These are phyloP conservation scores for Ips typographus DNA, from an alignment of 1,140 invertebrate species.

Conservation along the genomic window DNA sequence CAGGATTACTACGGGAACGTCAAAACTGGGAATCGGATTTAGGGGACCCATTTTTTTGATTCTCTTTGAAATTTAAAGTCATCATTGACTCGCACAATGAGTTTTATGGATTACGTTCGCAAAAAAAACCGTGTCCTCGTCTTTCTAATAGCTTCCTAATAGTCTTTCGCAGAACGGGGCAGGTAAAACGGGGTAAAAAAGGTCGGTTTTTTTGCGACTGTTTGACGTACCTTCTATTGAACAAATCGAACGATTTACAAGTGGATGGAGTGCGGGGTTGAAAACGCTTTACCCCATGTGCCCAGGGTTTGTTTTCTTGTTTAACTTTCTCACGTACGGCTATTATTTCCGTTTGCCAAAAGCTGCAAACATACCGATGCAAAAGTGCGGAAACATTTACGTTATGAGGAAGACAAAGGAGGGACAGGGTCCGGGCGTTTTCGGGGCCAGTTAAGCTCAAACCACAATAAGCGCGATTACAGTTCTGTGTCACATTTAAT, in stretches of 20 bases:
- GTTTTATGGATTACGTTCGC: conserved; percentile 30
- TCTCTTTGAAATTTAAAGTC: conserved; percentile 24
- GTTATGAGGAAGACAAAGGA: conserved; percentile 10
- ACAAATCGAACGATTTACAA: conserved; percentile 34
- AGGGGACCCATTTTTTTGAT: conserved; percentile 24
- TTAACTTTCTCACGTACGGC: conserved; percentile 35
- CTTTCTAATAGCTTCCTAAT: conserved; percentile 33
- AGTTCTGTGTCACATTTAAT: conserved; percentile 55
- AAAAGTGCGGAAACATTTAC: too few relatives aligned
- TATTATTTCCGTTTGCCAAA: conserved; percentile 19
- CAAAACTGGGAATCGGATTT: conserved; percentile 9
- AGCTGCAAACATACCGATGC: conserved; percentile 1
- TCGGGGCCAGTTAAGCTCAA: conserved; percentile 32
- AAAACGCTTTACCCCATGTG: conserved; percentile 15
- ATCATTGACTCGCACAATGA: conserved; percentile 30
- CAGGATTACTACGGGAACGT: conserved; percentile 25
- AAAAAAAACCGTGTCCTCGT: conserved; percentile 33
- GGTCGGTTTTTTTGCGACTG: conserved; percentile 29
- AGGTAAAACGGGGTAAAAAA: conserved; percentile 30
- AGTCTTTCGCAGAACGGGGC: conserved; percentile 27
- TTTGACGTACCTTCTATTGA: conserved; percentile 34
- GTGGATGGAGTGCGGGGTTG: conserved; percentile 31
- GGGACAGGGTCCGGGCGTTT: conserved; percentile 14
- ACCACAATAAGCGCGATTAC: conserved; percentile 55
- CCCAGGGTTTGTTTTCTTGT: conserved; percentile 30